Base-by-base conservation (phyloP, 2,797 vertebrate species). In the Liasis olivaceus region DNA sequence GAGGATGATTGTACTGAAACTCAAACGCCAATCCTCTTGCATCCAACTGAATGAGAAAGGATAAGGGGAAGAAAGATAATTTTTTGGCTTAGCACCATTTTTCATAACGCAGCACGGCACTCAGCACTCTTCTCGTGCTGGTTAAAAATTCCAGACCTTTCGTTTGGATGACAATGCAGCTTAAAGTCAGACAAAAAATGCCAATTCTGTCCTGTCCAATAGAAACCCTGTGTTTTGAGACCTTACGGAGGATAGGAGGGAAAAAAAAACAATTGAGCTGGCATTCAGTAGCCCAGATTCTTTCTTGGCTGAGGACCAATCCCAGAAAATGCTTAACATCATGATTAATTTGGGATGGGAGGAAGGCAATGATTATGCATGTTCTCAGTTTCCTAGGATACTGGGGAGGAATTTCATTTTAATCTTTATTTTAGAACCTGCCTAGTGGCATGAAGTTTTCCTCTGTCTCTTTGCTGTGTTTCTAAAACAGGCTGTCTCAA, bases 331-430 rank as follows among this genome's bases (percentile, higher is more conserved):
- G n/a, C 81, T 92, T 90, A 92, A 86, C 88, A 90, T 90, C 69
- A 72, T 92, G 92, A 92, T 87, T 92, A 90, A 92, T 92, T 89
- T 92, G 92, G 85, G 31, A 56, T 51, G 7, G 28, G 88, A 51
- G 28, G 42, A 60, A n/a, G 86, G 26, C 59, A 36, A 51, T 31
- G 88, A 72, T 90, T 90, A 86, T 60, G 88, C 92, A 90, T 72
- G 88, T 72, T 62, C 92, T 87, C 64, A 4, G 92, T 92, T 92
- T 92, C 92, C 92, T 86, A 92, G 88, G 92, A 90, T 90, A 92
- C 88, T 92, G 77, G 36, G 59, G 56, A 84, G 92, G 36, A 85
- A 92, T 86, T 92, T 92, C 36, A 72, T 51, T 64, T 22, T 60
- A 51, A 72, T 85, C 81, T 90, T 90, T 59, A 89, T 92, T 86